These are phyloP conservation scores for Masticophis lateralis DNA, from an alignment of 2,797 vertebrate species.

Conservation along the genomic window DNA sequence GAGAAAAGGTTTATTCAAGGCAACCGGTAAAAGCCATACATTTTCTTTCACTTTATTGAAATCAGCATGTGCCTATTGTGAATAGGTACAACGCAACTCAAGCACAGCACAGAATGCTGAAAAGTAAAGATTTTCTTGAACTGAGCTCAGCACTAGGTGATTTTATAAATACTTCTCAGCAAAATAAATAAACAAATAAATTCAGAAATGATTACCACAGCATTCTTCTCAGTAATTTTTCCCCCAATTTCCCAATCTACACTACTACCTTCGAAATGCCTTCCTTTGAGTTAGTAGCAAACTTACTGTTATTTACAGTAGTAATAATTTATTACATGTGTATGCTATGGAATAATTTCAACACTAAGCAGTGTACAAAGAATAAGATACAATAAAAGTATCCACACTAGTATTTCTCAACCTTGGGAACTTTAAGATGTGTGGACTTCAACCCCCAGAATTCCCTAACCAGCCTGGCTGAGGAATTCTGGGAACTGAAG, in stretches of 20 bases:
- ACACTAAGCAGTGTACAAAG: neutral
- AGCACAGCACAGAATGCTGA: neutral
- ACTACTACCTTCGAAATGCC: neutral
- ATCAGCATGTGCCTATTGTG: neutral
- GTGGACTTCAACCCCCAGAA: neutral
- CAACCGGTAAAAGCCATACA: neutral
- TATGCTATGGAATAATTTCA: neutral
- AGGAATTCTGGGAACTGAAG: too few species aligned
- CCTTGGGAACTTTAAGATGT: neutral
- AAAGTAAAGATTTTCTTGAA: neutral
- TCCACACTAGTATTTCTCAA: neutral
- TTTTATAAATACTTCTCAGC: neutral
- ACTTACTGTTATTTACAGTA: neutral
- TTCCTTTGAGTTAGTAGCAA: neutral
- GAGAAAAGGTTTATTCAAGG: neutral
- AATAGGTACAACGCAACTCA: neutral
- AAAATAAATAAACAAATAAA: neutral
- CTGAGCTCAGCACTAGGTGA: neutral
- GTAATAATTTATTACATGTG: neutral
- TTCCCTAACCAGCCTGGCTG: neutral
- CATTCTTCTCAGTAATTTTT: neutral
- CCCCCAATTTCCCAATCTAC: neutral
- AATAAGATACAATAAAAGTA: neutral
- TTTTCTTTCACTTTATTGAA: neutral
- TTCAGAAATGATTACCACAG: neutral